Conservation (phyloP, 2,797 vertebrate species). For the Neomorphus geoffroyi region DNA sequence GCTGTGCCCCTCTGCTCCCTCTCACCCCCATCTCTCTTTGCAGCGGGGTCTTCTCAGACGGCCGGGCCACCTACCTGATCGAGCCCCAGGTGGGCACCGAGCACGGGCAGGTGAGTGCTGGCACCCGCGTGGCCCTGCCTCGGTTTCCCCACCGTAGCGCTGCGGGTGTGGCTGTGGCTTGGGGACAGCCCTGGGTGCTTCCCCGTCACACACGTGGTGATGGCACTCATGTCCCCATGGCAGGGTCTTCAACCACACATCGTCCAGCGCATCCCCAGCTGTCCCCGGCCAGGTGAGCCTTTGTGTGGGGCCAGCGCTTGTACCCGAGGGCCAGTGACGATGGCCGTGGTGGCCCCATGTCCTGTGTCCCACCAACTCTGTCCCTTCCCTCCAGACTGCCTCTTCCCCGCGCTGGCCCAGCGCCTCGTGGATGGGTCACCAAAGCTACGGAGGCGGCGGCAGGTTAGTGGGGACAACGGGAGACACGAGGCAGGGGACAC, state of each 20-base stretch:
- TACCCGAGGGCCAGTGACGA: accelerated
- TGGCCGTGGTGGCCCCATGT: background rate
- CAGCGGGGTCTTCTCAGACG: conserved; percentile 93
- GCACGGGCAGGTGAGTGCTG: conserved; percentile 19
- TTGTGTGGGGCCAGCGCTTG: accelerated
- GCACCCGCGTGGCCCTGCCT: background rate
- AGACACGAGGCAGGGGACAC: background rate
- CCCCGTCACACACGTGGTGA: accelerated
- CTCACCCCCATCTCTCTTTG: background rate
- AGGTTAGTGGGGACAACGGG: conserved; percentile 24
- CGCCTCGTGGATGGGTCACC: background rate
- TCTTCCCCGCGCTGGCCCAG: conserved; percentile 46
- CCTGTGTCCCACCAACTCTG: background rate
- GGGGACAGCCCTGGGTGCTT: background rate
- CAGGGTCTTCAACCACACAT: conserved; percentile 82
- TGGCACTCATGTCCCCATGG: background rate
- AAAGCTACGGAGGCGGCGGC: conserved; percentile 76
- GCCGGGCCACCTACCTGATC: conserved; percentile 86
- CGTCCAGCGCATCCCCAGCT: conserved; percentile 78
- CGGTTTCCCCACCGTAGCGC: background rate
- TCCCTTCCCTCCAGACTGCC: conserved; percentile 66
- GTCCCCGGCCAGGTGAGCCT: conserved; percentile 72
- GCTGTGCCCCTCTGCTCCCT: background rate
- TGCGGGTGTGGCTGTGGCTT: background rate
- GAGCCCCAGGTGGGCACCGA: conserved; percentile 77